A percentile compares a stretch with the other conserved stretches of the same genome.
These are phyloP conservation scores for Nephotettix cincticeps DNA, from an alignment of 1,140 invertebrate genomes.

Conservation along the genomic window DNA sequence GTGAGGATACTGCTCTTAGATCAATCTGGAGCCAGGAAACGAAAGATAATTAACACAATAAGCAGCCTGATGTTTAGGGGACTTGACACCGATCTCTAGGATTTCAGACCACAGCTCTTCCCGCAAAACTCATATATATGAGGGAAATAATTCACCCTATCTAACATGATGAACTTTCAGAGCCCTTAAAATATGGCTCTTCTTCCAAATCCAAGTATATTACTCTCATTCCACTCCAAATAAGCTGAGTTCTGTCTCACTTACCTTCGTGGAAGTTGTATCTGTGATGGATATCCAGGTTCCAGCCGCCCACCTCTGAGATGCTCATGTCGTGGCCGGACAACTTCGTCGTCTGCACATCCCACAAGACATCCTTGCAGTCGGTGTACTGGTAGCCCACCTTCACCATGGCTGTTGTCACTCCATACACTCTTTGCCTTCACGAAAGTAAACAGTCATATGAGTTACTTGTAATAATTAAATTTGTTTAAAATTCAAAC, in stretches of 20 bases:
- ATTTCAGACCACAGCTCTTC: no score
- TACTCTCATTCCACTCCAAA: conserved; percentile 21
- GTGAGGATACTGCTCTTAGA: no score
- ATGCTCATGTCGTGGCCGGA: conserved; percentile 96
- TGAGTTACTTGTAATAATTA: neutral
- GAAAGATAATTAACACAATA: no score
- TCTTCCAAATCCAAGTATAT: no score
- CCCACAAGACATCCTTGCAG: conserved; percentile 93
- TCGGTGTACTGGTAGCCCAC: conserved; percentile 95
- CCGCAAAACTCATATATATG: no score
- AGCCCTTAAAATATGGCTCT: no score
- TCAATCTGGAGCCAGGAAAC: no score
- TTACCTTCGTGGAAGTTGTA: conserved; percentile 96
- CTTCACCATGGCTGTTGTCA: conserved; percentile 88
- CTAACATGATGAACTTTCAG: no score
- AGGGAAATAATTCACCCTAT: no score
- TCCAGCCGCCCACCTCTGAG: conserved; percentile 95
- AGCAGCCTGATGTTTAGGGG: no score
- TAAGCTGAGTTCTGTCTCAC: conserved; percentile 12
- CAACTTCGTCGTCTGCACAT: conserved; percentile 90
- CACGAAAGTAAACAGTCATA: conserved; percentile 28
- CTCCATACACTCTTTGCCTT: conserved; percentile 88
- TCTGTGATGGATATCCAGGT: conserved; percentile 94
- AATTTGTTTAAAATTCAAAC: neutral
- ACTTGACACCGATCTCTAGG: no score